Evolutionary conservation across 2,113 vertebrate species (phyloP).

Genomic region (Gymnarchus niloticus): DNA sequence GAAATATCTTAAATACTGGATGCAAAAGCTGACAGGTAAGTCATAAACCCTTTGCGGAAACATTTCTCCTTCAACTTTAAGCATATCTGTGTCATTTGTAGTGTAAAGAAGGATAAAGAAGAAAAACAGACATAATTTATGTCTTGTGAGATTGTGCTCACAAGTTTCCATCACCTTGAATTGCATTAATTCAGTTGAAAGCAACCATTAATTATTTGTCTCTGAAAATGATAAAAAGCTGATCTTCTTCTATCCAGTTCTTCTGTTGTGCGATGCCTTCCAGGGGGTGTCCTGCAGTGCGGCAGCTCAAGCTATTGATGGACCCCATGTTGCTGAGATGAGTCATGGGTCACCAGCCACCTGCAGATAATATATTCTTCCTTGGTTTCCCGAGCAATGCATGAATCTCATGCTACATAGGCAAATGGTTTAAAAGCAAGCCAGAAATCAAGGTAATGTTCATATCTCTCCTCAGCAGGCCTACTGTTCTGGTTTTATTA

Average conservation of each 20-base stretch:
- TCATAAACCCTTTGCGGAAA: neutral
- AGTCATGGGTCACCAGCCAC: neutral
- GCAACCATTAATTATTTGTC: neutral
- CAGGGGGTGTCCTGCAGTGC: neutral
- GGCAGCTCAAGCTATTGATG: neutral
- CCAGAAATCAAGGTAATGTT: neutral
- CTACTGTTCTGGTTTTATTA: neutral
- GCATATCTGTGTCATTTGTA: neutral
- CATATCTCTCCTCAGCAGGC: neutral
- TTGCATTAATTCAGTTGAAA: constrained; percentile 1
- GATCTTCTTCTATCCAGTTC: neutral
- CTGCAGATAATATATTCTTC: neutral
- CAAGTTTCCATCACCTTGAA: neutral
- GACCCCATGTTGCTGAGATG: neutral
- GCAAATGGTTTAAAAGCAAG: neutral
- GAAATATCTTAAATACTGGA: neutral
- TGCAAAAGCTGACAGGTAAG: neutral
- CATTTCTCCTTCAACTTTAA: neutral
- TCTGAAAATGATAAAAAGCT: neutral
- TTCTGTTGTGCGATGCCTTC: neutral
- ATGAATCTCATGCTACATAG: neutral
- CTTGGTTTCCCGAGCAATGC: neutral
- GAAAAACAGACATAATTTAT: neutral
- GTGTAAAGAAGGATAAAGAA: neutral
- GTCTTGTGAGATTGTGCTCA: neutral